Evolutionary conservation across 2,113 vertebrate species (phyloP), one percentile per base, ranked within the genome.

Genomic region (Eubucco bourcierii): DNA sequence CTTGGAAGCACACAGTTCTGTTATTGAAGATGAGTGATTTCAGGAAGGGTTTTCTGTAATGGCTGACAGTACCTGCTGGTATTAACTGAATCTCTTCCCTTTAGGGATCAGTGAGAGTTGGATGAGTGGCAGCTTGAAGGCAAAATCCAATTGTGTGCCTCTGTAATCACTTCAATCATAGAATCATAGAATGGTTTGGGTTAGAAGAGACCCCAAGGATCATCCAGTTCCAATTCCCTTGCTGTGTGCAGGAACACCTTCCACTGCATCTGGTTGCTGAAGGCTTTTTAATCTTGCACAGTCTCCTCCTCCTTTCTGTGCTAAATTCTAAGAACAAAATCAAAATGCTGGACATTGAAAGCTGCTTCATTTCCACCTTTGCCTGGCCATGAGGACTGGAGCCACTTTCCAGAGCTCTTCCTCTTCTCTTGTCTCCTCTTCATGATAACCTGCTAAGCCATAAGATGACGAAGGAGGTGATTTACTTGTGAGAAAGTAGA

Each of bases 351-450:
- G 39, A 10, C 18, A 24, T 4, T 37, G 46, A 70, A 44, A 33
- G 70, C 34, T 80, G 15, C 27, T 61, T 39, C 44, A 34, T 13
- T 10, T 31, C 16, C 19, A 20, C 25, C 2, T 60, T 77, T n/a
- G 2, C 18, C 25, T 33, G 37, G 24, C 20, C 18, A 19, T 37
- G 28, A 0, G 0, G 20, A 6, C 20, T 10, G 20, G 7, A 68
- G 25, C 33, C 15, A 15, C n/a, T 50, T 82, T 34, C 27, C 18
- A 15, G 50, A 75, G 11, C 34, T 23, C 9, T 9, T 87, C 19
- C 39, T 73, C 63, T 68, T 61, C 8, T 68, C 13, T 76, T 15
- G 12, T 34, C 33, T 41, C 28, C 4, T 71, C 27, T 46, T 8
- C 0, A 2, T n/a, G 24, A 27, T 44, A 27, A 75, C 23, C 16